Conservation (phyloP, 37 sponge, comb jelly and placozoan species). For the Beroe forskalii region DNA sequence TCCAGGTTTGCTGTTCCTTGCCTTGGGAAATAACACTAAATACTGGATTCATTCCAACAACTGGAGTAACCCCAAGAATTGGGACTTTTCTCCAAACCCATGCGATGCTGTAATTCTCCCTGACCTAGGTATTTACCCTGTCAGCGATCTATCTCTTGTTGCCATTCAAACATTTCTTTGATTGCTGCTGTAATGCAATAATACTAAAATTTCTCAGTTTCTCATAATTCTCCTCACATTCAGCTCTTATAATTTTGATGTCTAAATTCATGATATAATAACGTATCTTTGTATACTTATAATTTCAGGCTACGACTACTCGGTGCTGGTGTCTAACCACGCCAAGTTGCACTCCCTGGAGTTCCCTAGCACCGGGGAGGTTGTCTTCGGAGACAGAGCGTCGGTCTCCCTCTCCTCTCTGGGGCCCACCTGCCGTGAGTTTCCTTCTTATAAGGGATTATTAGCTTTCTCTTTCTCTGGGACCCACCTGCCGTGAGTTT, state of each 20-base stretch:
- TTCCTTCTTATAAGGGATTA: too few species aligned
- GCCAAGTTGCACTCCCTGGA: constrained; percentile 28
- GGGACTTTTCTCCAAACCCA: constrained; percentile 29
- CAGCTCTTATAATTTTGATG: neutral
- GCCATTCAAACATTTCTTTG: too few species aligned
- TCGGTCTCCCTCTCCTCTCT: neutral
- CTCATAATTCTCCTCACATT: neutral
- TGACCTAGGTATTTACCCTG: neutral
- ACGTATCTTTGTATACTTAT: too few species aligned
- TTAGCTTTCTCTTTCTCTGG: too few species aligned
- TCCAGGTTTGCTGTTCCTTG: neutral
- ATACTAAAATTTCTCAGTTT: too few species aligned
- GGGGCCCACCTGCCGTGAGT: neutral
- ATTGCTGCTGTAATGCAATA: too few species aligned
- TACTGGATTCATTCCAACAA: constrained; percentile 45
- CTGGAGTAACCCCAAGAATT: constrained; percentile 37
- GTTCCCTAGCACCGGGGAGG: constrained; percentile 27
- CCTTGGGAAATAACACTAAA: neutral
- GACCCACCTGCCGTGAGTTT: too few species aligned
- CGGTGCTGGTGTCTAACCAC: neutral
- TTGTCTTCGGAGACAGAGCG: neutral
- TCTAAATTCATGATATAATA: too few species aligned
- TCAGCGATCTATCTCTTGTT: neutral
- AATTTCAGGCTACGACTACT: constrained; percentile 37
- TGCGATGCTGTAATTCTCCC: constrained; percentile 8